Conservation (phyloP, 2,113 vertebrate genomes). For the Mobula hypostoma region DNA sequence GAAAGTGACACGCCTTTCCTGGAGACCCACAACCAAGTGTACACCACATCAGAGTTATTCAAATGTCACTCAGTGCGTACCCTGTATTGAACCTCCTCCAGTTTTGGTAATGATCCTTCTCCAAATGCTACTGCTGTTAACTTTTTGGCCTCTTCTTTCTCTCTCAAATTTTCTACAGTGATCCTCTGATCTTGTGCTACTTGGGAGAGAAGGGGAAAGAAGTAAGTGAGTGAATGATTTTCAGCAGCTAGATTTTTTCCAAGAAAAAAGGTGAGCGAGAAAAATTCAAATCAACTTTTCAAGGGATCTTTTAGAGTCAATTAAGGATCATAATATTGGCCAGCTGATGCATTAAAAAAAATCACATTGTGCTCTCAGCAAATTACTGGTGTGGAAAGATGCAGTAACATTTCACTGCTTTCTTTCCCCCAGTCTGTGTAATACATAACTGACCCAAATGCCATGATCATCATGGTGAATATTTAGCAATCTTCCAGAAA, state of each 20-base stretch:
- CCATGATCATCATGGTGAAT: background rate
- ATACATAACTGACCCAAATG: background rate
- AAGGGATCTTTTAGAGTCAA: background rate
- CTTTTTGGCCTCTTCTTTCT: constrained; percentile 57
- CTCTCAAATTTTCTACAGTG: constrained; percentile 62
- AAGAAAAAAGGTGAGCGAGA: background rate
- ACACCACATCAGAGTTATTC: background rate
- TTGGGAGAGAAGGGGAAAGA: constrained; percentile 40
- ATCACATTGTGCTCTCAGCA: background rate
- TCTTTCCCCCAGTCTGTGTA: no score
- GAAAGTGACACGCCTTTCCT: background rate
- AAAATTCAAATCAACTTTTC: background rate
- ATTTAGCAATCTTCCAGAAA: background rate
- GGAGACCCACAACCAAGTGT: background rate
- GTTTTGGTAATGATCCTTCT: constrained; percentile 60
- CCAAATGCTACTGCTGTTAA: constrained; percentile 71
- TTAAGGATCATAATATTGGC: background rate
- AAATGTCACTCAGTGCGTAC: constrained; percentile 42
- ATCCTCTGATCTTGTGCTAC: constrained; percentile 58
- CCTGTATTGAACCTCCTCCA: constrained; percentile 80
- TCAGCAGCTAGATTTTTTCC: background rate
- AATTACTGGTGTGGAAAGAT: background rate
- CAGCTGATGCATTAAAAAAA: background rate
- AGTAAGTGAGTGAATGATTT: background rate
- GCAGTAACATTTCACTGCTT: background rate